Evolutionary conservation across 2,797 vertebrate genomes (phyloP).

Genomic region (Enteromius anoplus): DNA sequence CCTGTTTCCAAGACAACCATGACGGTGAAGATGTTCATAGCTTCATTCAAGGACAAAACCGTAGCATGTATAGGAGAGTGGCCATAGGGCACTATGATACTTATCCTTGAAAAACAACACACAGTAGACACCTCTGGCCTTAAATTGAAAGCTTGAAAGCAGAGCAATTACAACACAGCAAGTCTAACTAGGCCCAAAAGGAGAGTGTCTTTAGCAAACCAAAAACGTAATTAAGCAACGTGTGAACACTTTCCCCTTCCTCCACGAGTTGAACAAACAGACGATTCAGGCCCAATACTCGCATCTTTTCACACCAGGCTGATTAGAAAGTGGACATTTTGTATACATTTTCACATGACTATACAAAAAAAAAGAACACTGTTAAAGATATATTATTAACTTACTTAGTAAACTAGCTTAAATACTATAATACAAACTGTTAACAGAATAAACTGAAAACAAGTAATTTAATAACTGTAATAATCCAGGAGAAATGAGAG

Average conservation of each 20-base stretch:
- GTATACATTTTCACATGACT: too few species aligned
- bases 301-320: background rate
- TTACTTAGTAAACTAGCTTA: background rate
- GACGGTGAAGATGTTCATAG: conserved; percentile 47
- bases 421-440: background rate
- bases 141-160: conserved; percentile 28
- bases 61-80: conserved; percentile 45
- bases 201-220: background rate
- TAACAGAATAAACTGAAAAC: background rate
- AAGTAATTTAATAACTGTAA: background rate
- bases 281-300: conserved; percentile 8
- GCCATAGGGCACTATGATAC: conserved; percentile 42
- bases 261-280: background rate
- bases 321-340: background rate
- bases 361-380: too few species aligned
- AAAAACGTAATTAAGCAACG: background rate
- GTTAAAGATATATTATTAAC: too few species aligned
- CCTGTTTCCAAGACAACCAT: conserved; percentile 64
- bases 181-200: conserved; percentile 7
- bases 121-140: background rate
- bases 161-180: conserved; percentile 1
- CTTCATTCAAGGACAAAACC: conserved; percentile 49
- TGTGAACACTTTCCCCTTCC: background rate
- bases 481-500: background rate
- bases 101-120: background rate